Evolutionary conservation across 2,888 invertebrate genomes (phyloP), one percentile per base, ranked within the genome.

Genomic region (Drosophila lacicola): DNA sequence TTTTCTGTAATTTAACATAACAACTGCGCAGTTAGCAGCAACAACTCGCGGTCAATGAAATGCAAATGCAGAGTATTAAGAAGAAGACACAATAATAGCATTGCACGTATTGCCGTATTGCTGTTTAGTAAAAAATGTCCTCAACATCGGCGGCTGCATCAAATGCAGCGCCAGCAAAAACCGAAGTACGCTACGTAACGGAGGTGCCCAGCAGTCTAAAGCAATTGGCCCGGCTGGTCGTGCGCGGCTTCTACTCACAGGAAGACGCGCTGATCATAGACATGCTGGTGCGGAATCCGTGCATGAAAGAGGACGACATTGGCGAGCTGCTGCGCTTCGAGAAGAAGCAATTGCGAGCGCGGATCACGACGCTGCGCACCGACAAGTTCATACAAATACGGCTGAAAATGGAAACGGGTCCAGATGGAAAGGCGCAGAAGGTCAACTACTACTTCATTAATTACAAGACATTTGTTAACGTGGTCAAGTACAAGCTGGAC

Each of bases 401-500:
- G 82, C 93, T 98, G 84, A 95, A 97, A 93, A 98, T 98, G 96
- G 98, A 98, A 94, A 98, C 98, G 58, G 98, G 95, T 39, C 94
- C 95, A 0, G 98, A 99, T 93, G 98, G 98, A 4, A 98, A 98
- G 93, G 97, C 98, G 36, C 98, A 97, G 89, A 97, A 98, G 94
- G 98, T 98, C 19, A 98, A 98, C 92, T 99, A 98, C 92, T 99
- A 98, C 92, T 99, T 98, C 90, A 98, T 99, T 82, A 98, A 98
- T 93, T 99, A 98, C 92, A 98, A 98, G 94, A 96, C 96, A 41
- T 98, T 98, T 93, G 98, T 99, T 4, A 99, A 99, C 93, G 98
- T 99, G 13, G 97, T 99, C 0, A 99, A 98, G 93, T 99, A 99
- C 93, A 99, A 99, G 93, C 93, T 99, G 90, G 98, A 99, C 93